Conservation (phyloP, 37 sponge, comb jelly and placozoan genomes). For the Cladorhizidae sp. region DNA sequence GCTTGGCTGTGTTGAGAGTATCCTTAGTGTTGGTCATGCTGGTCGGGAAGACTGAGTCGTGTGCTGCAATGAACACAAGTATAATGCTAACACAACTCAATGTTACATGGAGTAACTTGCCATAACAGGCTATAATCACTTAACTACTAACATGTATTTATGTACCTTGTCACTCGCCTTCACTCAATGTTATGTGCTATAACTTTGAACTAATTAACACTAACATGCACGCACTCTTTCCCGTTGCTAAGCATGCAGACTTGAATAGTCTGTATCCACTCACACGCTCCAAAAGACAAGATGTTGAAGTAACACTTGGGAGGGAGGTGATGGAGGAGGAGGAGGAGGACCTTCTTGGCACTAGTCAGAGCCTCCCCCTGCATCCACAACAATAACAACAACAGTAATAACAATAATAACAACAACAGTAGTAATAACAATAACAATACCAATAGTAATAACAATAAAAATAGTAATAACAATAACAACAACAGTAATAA, state of each 20-base stretch:
- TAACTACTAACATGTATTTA: too few relatives aligned
- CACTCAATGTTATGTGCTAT: too few relatives aligned
- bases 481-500: too few relatives aligned
- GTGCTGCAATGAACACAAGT: slow-evolving; percentile 6
- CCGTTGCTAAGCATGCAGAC: too few relatives aligned
- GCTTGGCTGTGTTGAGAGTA: slow-evolving; percentile 61
- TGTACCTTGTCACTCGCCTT: too few relatives aligned
- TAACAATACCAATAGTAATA: too few relatives aligned
- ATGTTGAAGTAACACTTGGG: slow-evolving; percentile 85
- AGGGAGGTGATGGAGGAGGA: slow-evolving; percentile 81
- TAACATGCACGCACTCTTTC: too few relatives aligned
- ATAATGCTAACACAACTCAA: neutral
- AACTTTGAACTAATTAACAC: too few relatives aligned
- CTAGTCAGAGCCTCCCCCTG: slow-evolving; percentile 36
- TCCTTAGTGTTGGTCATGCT: slow-evolving; percentile 78
- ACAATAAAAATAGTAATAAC: too few relatives aligned
- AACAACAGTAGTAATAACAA: too few relatives aligned
- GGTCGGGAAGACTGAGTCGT: slow-evolving; percentile 80
- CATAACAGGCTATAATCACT: too few relatives aligned
- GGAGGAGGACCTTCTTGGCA: slow-evolving; percentile 84
- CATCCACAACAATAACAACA: neutral
- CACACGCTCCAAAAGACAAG: slow-evolving; percentile 76
- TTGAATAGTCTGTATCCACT: slow-evolving; percentile 2
- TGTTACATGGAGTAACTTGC: neutral
- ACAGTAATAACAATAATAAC: too few relatives aligned